Conservation (phyloP, 2,113 vertebrate genomes). For the Phalacrocorax carbo region DNA sequence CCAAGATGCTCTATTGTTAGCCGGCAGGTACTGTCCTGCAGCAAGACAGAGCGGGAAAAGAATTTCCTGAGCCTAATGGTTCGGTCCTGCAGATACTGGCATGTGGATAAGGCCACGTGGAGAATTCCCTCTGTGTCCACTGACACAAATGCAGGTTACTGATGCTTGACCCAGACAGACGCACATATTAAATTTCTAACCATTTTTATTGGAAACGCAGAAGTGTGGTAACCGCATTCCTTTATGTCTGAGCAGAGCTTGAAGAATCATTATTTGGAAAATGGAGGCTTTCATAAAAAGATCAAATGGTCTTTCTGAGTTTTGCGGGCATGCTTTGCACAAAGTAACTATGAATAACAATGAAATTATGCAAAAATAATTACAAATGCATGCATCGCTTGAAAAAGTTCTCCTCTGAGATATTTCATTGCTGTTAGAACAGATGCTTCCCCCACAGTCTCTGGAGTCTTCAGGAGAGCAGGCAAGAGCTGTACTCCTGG, state of each 20-base stretch:
- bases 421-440: conserved; percentile 45
- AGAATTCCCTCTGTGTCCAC: background rate
- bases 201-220: background rate
- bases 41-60: background rate
- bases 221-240: background rate
- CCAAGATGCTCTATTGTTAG: background rate
- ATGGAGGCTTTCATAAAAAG: background rate
- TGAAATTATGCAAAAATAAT: conserved; percentile 40
- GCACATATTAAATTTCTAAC: background rate
- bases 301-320: background rate
- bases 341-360: conserved; percentile 28
- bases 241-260: background rate
- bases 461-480: conserved; percentile 39
- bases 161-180: background rate
- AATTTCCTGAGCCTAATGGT: background rate
- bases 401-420: conserved; percentile 62
- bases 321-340: background rate
- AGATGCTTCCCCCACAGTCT: conserved; percentile 47
- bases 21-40: background rate
- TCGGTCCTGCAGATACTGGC: background rate
- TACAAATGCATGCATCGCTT: conserved; percentile 55
- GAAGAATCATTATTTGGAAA: background rate
- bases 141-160: background rate
- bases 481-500: background rate
- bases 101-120: background rate